Conservation (phyloP, 2,113 vertebrate genomes). For the Ptychochromis oligacanthus region DNA sequence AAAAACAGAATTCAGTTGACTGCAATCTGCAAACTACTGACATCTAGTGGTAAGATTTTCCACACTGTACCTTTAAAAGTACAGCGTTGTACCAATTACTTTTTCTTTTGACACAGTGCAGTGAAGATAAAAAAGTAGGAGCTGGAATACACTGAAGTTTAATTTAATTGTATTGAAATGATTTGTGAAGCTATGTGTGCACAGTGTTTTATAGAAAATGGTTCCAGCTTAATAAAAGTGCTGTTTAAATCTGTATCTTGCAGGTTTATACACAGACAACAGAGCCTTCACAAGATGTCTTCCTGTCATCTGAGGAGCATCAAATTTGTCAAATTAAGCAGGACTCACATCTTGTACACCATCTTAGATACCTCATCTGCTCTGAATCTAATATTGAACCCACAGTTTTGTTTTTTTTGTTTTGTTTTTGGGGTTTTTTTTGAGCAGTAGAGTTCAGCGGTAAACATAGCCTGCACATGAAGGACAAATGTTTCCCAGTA, state of each 20-base stretch:
- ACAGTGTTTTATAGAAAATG: neutral
- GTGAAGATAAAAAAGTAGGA: neutral
- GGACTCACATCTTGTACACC: neutral
- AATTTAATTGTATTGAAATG: neutral
- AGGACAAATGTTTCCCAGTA: neutral
- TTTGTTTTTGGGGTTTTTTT: neutral
- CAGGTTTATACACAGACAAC: neutral
- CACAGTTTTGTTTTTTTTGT: neutral
- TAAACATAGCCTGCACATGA: neutral
- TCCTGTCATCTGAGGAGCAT: neutral
- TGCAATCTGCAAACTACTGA: too few species aligned
- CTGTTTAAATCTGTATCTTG: neutral
- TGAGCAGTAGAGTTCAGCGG: neutral
- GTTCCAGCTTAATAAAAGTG: neutral
- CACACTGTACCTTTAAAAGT: too few species aligned
- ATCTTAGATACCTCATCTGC: neutral
- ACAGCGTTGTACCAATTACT: neutral
- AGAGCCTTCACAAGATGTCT: neutral
- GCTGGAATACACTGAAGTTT: neutral
- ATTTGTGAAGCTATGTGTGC: neutral
- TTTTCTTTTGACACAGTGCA: neutral
- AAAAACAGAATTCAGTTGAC: too few species aligned
- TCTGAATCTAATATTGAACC: neutral
- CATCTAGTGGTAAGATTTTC: too few species aligned
- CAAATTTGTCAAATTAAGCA: constrained; percentile 17